These are phyloP conservation scores for Triops cancriformis DNA, from an alignment of 1,140 invertebrate species.

Conservation along the genomic window DNA sequence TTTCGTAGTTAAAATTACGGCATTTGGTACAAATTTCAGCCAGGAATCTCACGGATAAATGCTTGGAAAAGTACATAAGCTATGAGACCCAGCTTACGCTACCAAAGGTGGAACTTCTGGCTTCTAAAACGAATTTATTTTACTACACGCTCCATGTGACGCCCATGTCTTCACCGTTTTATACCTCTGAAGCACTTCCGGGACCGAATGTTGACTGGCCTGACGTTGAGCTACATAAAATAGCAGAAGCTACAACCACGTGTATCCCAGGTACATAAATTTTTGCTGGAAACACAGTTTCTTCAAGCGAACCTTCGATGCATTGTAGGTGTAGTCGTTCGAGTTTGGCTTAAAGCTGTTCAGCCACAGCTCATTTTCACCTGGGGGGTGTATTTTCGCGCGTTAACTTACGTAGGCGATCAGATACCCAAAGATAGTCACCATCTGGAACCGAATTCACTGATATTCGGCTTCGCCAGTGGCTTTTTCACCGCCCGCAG, in stretches of 20 bases:
- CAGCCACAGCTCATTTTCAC: conserved; percentile 49
- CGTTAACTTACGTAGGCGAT: conserved; percentile 65
- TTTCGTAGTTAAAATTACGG: background rate
- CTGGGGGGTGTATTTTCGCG: conserved; percentile 77
- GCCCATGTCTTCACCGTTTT: conserved; percentile 72
- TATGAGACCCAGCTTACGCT: background rate
- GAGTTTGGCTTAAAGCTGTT: conserved; percentile 47
- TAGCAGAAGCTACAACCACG: conserved; percentile 38
- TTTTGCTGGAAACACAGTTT: conserved; percentile 28
- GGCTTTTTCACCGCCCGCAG: conserved; percentile 56
- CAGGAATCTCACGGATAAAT: background rate
- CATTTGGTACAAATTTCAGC: background rate
- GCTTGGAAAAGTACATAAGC: background rate
- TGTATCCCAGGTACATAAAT: conserved; percentile 35
- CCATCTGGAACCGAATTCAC: conserved; percentile 62
- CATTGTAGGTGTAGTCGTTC: conserved; percentile 45
- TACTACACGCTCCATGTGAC: conserved; percentile 71
- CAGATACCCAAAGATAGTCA: conserved; percentile 60
- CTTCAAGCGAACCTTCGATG: conserved; percentile 30
- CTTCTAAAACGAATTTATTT: conserved; percentile 26
- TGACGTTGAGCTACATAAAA: conserved; percentile 47
- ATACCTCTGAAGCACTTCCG: conserved; percentile 69
- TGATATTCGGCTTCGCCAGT: conserved; percentile 79
- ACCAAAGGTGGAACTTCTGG: background rate
- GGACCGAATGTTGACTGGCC: conserved; percentile 66